Percentiles rank a stretch among this genome's conserved stretches.
phyloP scores from a whole-genome alignment of 2,113 vertebrate genomes.

The Heptranchias perlo region DNA sequence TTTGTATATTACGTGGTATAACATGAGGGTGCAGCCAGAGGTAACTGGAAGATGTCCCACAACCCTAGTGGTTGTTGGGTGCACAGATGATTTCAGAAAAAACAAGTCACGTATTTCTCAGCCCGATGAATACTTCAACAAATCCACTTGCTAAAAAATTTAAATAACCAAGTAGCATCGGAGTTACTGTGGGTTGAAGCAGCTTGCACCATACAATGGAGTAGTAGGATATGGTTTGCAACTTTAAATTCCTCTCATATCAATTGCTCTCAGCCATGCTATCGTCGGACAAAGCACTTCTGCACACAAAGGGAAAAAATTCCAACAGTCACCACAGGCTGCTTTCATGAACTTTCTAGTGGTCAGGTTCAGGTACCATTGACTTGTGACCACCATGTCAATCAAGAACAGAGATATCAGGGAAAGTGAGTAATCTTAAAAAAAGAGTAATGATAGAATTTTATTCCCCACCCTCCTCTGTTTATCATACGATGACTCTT shows the following conservation, averaged over 20 bases:
- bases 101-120: not conserved
- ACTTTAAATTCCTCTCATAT: not conserved
- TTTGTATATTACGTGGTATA: not conserved
- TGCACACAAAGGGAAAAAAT: not conserved
- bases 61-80: not conserved
- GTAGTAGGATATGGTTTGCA: not conserved
- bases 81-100: not conserved
- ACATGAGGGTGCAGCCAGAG: not conserved
- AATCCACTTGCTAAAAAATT: not conserved
- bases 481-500: not conserved
- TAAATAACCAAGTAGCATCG: not conserved
- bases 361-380: not conserved
- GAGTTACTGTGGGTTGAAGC: not conserved
- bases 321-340: not conserved
- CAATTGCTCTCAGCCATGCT: not conserved
- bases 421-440: not conserved
- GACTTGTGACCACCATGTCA: not conserved
- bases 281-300: not conserved
- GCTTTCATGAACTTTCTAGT: not conserved
- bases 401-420: not conserved
- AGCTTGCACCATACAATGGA: not conserved
- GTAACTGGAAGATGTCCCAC: not conserved
- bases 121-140: no score
- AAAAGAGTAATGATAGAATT: not conserved
- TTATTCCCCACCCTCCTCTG: not conserved